phyloP scores from a whole-genome alignment of 1,140 invertebrate genomes.

The Trichoplusia ni region DNA sequence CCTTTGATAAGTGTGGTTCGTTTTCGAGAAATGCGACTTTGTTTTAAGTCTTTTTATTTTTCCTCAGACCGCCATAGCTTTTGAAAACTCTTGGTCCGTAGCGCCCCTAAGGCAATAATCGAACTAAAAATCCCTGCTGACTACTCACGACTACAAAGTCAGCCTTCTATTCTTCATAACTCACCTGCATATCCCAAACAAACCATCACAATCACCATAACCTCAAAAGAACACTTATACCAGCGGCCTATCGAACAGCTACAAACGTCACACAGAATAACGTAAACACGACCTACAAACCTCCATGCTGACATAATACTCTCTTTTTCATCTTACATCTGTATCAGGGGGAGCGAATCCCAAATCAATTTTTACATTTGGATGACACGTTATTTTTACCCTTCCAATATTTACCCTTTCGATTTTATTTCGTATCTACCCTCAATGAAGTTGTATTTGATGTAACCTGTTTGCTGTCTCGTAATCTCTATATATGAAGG shows the following conservation, averaged over 20 bases:
- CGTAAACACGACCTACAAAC: conserved; percentile 2
- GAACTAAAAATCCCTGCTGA: too few species aligned
- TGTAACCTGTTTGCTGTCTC: conserved; percentile 4
- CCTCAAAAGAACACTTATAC: background rate
- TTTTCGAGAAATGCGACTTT: too few species aligned
- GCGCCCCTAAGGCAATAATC: too few species aligned
- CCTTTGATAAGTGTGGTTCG: too few species aligned
- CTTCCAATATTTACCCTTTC: background rate
- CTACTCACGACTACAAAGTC: too few species aligned
- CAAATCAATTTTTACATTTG: conserved; percentile 30
- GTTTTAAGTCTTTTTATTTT: too few species aligned
- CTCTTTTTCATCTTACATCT: background rate
- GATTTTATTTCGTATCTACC: background rate
- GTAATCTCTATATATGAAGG: conserved; percentile 18
- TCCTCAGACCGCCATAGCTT: too few species aligned
- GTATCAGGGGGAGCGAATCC: conserved; percentile 2
- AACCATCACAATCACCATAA: background rate
- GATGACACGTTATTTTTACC: conserved; percentile 26
- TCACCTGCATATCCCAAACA: too few species aligned
- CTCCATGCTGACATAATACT: conserved; percentile 1
- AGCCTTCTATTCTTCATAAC: too few species aligned
- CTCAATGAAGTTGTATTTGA: conserved; percentile 10
- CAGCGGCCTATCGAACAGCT: background rate
- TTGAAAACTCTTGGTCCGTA: too few species aligned
- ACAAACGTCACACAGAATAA: background rate